Conservation (phyloP, 1,140 invertebrate species). For the Branchinecta lynchi region DNA sequence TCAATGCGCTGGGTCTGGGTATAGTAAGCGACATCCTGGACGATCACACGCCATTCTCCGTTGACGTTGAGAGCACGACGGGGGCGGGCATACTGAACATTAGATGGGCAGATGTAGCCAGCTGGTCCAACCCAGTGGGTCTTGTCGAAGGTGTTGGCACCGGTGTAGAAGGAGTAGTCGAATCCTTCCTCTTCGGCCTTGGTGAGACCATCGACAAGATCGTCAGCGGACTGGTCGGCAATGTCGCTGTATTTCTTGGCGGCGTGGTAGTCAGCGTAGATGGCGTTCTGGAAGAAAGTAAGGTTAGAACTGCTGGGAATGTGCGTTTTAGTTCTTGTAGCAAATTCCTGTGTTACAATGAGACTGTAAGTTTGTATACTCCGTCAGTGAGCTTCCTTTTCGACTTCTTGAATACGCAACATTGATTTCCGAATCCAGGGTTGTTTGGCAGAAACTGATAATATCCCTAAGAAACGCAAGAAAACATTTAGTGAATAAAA, state of each 20-base stretch:
- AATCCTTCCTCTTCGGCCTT: conserved; percentile 23
- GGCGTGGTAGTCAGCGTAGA: conserved; percentile 23
- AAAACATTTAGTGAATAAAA: no score
- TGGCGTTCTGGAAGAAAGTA: conserved; percentile 18
- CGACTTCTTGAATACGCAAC: no score
- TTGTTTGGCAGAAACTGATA: no score
- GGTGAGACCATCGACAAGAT: conserved; percentile 23
- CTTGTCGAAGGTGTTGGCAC: conserved; percentile 21
- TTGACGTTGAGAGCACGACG: conserved; percentile 24
- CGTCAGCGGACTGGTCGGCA: conserved; percentile 25
- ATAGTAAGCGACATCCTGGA: conserved; percentile 21
- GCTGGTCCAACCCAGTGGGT: conserved; percentile 21
- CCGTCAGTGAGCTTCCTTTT: no score
- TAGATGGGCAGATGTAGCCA: conserved; percentile 23
- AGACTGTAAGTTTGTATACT: no score
- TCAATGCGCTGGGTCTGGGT: conserved; percentile 24
- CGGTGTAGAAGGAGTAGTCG: conserved; percentile 24
- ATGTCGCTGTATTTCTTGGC: conserved; percentile 25
- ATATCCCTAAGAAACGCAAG: no score
- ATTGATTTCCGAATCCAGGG: no score
- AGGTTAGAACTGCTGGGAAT: neutral
- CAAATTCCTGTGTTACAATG: no score
- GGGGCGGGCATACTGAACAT: conserved; percentile 22
- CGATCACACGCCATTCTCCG: conserved; percentile 25
- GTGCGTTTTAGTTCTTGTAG: neutral